Percentiles rank a stretch among this genome's conserved stretches.
Evolutionary conservation across 64 coral and sea anemone species (phyloP).

Genomic region (Orbicella faveolata): DNA sequence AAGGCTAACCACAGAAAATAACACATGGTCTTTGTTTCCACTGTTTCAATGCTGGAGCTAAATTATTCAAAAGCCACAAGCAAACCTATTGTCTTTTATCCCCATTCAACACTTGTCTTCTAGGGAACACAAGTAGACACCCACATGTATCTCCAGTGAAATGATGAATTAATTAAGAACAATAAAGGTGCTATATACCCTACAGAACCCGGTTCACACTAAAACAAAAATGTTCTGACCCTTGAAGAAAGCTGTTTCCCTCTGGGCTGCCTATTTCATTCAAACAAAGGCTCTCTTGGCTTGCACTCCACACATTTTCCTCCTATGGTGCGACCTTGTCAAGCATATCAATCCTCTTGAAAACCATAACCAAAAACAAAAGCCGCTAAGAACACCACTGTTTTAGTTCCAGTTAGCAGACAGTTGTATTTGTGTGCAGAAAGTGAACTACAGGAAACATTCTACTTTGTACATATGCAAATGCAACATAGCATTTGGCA

Average conservation of each 20-base stretch:
- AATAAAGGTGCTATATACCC: not conserved
- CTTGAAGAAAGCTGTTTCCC: not conserved
- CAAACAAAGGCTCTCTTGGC: not conserved
- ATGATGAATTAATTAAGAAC: not conserved
- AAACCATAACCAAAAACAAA: constrained; percentile 12
- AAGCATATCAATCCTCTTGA: not conserved
- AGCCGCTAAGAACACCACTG: not conserved
- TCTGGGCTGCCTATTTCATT: not conserved
- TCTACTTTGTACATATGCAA: not conserved
- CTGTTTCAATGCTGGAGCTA: not conserved
- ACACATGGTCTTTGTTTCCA: constrained; percentile 41
- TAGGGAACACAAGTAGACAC: not conserved
- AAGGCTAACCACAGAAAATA: constrained; percentile 15
- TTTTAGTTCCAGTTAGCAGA: not conserved
- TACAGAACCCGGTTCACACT: not conserved
- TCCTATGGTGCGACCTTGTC: not conserved
- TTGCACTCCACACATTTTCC: too few relatives aligned
- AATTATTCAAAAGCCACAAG: constrained; percentile 48
- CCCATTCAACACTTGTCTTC: constrained; percentile 20
- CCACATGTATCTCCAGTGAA: constrained; percentile 1
- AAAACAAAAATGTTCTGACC: not conserved
- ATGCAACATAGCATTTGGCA: not conserved
- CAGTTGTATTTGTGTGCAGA: not conserved
- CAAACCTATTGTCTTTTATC: constrained; percentile 27
- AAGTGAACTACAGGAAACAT: not conserved